Base-by-base conservation (phyloP, 1,140 invertebrate genomes). In the Psilanteris sp. region DNA sequence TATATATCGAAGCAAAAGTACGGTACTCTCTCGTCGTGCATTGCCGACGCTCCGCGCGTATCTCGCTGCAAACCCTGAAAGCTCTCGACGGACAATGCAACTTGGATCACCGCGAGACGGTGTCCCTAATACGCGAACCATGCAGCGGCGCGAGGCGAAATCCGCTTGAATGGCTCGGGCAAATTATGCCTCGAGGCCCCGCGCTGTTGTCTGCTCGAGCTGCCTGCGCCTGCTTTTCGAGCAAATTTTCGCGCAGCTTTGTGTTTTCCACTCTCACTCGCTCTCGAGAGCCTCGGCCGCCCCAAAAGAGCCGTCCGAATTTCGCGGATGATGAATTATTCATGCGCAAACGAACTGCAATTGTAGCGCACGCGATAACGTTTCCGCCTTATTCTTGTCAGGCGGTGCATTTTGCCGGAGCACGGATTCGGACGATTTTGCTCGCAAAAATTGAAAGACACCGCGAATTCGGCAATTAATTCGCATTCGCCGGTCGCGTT, bases 1-100 rank as follows among this genome's bases (percentile, higher is more conserved):
- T 11, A 41, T 9, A 22, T n/a, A 10, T 10, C 10, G 9, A n/a
- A 4, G 15, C 6, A 11, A 14, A 36, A 10, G 22, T 6, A 46
- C 8, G 16, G 15, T 46, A 8, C 50, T 48, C n/a, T n/a, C n/a
- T n/a, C n/a, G n/a, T n/a, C 14, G 22, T 41, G 29, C 26, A 36
- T 50, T 31, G 18, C 1, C 31, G 7, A 50, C 10, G 52, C 41
- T 67, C 20, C 15, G 32, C 37, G 57, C 39, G 52, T 57, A 57
- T 68, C 41, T 26, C 22, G 29, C 15, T 32, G 22, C 52, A 57
- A 68, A 41, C 54, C 1, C 36, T 44, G 48, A 55, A 71, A 62
- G 67, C 55, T 59, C 34, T 57, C 29, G 16, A 59, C 37, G 46
- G 59, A 79, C 74, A 79, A 79, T 77, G 50, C 64, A 34, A 24